Evolutionary conservation across 2,797 vertebrate species (phyloP), one percentile per base, ranked within the genome.

Genomic region (Gobionotothen gibberifrons): DNA sequence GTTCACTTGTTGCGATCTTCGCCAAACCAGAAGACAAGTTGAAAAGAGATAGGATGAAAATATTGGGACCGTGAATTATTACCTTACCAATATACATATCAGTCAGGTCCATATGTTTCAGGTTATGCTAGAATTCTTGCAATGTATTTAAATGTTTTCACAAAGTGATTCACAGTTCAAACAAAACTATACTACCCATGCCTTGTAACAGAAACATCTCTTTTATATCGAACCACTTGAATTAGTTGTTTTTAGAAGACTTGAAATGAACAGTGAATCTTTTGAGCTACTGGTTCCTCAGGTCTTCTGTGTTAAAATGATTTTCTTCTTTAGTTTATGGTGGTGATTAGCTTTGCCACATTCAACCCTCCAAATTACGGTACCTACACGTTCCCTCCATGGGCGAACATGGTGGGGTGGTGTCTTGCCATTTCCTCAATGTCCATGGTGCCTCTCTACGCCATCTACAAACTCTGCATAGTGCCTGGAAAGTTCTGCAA

Each of bases 371-470:
- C 96, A 0, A 95, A 89, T 83, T 97, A 97, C 0, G 96, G 95
- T 55, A 76, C 92, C 72, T 97, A 97, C 75, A 68, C 76, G 57
- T 97, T 97, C 79, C 97, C 97, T 3, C 87, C 82, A 4, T 97
- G 97, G 97, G 97, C 97, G 22, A 97, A 95, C 51, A 83, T 90
- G 57, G 73, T 97, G 57, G 97, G 97, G 16, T 97, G 96, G 97
- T 93, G 95, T 81, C 87, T 97, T 51, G 96, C 96, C 60, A 87
- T 95, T 4, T 97, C 97, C 4, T 97, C 97, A 13, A 97, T 97
- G 97, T 85, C 92, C 52, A 95, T 95, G 94, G 96, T 97, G 79
- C 97, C 97, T 22, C 89, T 97, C 44, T 97, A 97, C 0, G 97
- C 96, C 36, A 91, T 95, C 89, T 97, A 97, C 93, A 97, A 97